phyloP scores from a whole-genome alignment of 1,140 invertebrate species.

The Seison nebaliae region DNA sequence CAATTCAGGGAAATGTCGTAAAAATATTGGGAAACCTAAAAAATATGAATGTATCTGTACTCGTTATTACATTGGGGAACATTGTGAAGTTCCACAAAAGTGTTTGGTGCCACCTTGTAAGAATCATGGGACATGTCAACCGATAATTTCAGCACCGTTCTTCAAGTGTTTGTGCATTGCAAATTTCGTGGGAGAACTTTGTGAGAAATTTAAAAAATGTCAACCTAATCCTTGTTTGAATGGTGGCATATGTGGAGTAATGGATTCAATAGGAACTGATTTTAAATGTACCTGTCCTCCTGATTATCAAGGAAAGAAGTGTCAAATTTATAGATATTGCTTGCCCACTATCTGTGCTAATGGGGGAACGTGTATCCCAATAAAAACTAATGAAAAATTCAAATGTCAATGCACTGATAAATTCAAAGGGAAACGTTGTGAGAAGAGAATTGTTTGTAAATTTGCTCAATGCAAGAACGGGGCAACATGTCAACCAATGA shows the following conservation, averaged over 20 bases:
- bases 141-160: slow-evolving; percentile 1
- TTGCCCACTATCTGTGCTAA: slow-evolving; percentile 4
- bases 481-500: slow-evolving; percentile 17
- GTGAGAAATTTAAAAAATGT: not conserved
- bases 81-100: slow-evolving; percentile 5
- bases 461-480: slow-evolving; percentile 19
- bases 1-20: slow-evolving; percentile 9
- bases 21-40: not conserved
- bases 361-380: slow-evolving; percentile 4
- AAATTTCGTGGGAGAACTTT: not conserved
- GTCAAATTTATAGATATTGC: slow-evolving; percentile 7
- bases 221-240: not conserved
- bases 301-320: slow-evolving; percentile 4
- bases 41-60: slow-evolving; percentile 9
- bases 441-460: slow-evolving; percentile 33
- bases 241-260: not conserved
- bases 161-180: slow-evolving; percentile 43
- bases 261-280: slow-evolving; percentile 5
- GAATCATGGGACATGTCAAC: slow-evolving; percentile 11
- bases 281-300: slow-evolving; percentile 14
- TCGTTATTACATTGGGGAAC: slow-evolving; percentile 1
- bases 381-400: not conserved
- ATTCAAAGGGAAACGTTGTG: slow-evolving; percentile 3
- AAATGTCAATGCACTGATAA: slow-evolving; percentile 3
- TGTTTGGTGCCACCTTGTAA: slow-evolving; percentile 12